Evolutionary conservation across 2,797 vertebrate species (phyloP).

Genomic region (Coregonus suidteri): DNA sequence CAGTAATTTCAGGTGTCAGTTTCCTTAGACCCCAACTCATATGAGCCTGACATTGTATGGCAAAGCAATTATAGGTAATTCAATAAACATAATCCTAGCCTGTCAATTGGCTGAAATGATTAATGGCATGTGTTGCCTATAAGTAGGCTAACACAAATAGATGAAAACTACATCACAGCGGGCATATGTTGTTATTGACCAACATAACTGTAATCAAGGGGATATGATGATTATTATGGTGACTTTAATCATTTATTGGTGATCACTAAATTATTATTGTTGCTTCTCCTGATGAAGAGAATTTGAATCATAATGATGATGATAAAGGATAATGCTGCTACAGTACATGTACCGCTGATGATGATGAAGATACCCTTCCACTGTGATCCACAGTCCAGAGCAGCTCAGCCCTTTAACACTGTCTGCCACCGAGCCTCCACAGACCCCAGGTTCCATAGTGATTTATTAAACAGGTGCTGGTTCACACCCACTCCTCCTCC

Average conservation of each 20-base stretch:
- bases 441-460: background rate
- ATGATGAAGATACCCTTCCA: background rate
- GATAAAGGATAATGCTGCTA: background rate
- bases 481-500: background rate
- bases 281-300: background rate
- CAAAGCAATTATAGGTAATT: slow-evolving; percentile 3
- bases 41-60: background rate
- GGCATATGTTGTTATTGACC: background rate
- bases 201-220: background rate
- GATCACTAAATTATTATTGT: background rate
- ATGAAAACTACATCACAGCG: background rate
- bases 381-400: background rate
- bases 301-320: background rate
- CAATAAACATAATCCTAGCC: background rate
- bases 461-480: slow-evolving; percentile 7
- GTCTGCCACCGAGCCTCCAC: background rate
- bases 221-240: background rate
- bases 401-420: background rate
- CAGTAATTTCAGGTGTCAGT: slow-evolving; percentile 7
- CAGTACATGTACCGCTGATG: background rate
- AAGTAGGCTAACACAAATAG: background rate
- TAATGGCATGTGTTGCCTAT: background rate
- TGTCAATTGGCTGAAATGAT: slow-evolving; percentile 6
- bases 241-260: background rate
- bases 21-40: background rate